Base-by-base conservation (phyloP, 53 echinoderm and acorn worm species). In the Antedon mediterranea region DNA sequence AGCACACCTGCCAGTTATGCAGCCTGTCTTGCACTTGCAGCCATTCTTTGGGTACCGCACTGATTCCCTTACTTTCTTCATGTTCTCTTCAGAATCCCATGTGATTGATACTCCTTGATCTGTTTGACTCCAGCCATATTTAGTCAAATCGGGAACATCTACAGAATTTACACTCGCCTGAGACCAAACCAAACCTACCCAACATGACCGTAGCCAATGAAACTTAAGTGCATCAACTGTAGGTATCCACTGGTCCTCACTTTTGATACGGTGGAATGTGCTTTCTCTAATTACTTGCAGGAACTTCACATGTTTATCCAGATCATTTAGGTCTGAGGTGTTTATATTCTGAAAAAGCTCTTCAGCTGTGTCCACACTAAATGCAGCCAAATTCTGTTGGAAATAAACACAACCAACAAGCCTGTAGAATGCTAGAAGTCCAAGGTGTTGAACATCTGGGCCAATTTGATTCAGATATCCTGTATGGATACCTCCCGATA, bases 351-450 rank as follows among this genome's bases (percentile, higher is more conserved):
- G 5, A 28, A 73, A 74, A 11, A 83, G 75, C 57, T 83, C 43
- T n/a, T 34, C 3, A 28, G 77, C 78, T 72, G 78, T 83, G 23
- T 76, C 73, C 15, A 70, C 70, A 29, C 32, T 30, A 34, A 83
- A 78, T 4, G 76, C 83, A n/a, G 71, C 71, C 75, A 31, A 31
- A 78, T 83, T 78, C 15, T 77, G 34, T 3, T 78, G 33, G 29
- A 83, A 83, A 76, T 83, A 83, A 32, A 78, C 83, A 71, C 78
- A 83, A 4, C 84, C 79, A 29, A 84, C 43, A 26, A 84, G 79
- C 28, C 84, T 73, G 30, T 84, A 84, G 74, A 83, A 83, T 34
- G 83, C 33, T 30, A 83, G 73, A 3, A 83, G 78, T 32, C 83
- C 83, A 72, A 14, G 34, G 0, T 78, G 72, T 32, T 34, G 71